phyloP scores from a whole-genome alignment of 2,113 vertebrate species.

The Macrotus californicus region DNA sequence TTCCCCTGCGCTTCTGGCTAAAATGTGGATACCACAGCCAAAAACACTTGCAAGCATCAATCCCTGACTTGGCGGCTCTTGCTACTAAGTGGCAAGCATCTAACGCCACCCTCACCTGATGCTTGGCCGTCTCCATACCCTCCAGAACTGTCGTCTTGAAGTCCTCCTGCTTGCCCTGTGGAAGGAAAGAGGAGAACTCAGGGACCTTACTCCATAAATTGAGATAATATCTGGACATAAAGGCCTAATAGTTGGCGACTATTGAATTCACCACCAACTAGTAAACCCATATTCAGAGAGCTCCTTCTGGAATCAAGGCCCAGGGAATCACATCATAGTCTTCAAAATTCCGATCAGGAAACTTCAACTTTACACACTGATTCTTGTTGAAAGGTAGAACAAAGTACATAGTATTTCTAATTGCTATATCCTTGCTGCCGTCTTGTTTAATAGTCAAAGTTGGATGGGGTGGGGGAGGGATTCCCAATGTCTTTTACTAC shows the following conservation, averaged over 20 bases:
- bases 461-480: neutral
- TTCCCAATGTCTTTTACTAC: neutral
- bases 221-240: conserved; percentile 81
- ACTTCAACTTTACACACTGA: conserved; percentile 72
- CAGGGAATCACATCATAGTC: conserved; percentile 63
- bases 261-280: conserved; percentile 81
- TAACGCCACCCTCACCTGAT: conserved; percentile 88
- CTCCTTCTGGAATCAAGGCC: conserved; percentile 73
- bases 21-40: conserved; percentile 69
- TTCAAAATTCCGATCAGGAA: conserved; percentile 73
- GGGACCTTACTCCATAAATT: conserved; percentile 87
- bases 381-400: conserved; percentile 67
- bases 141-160: conserved; percentile 89
- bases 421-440: conserved; percentile 60
- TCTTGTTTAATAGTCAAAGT: conserved; percentile 37
- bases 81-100: conserved; percentile 85
- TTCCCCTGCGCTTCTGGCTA: conserved; percentile 68
- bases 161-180: conserved; percentile 89
- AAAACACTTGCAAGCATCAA: conserved; percentile 81
- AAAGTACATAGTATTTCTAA: conserved; percentile 66
- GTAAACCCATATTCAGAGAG: conserved; percentile 76
- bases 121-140: conserved; percentile 89
- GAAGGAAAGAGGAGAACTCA: conserved; percentile 90
- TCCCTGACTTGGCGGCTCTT: conserved; percentile 81
- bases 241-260: conserved; percentile 80